These are phyloP conservation scores for Leptinotarsa texana DNA, from an alignment of 1,140 invertebrate genomes.

Conservation along the genomic window DNA sequence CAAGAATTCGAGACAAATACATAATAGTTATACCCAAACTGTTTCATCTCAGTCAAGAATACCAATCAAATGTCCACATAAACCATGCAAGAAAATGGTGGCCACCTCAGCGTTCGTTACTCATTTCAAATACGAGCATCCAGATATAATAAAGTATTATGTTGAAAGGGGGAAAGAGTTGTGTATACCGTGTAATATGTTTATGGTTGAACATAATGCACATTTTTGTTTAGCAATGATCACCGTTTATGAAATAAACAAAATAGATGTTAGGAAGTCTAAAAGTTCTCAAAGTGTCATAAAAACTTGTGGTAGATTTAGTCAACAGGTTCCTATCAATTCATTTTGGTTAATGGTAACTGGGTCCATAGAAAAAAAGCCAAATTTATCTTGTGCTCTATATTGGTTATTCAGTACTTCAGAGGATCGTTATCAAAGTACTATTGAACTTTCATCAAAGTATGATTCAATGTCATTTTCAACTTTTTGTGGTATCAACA, in stretches of 20 bases:
- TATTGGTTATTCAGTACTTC: constrained; percentile 50
- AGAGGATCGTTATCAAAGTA: constrained; percentile 44
- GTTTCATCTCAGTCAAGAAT: constrained; percentile 37
- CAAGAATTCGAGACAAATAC: constrained; percentile 10
- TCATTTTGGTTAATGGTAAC: constrained; percentile 52
- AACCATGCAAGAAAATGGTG: constrained; percentile 47
- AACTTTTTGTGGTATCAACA: constrained; percentile 44
- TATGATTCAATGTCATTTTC: constrained; percentile 45
- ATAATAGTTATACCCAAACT: constrained; percentile 7
- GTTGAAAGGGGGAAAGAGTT: constrained; percentile 44
- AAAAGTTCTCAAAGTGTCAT: constrained; percentile 37
- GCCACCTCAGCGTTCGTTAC: constrained; percentile 48
- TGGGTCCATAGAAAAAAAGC: constrained; percentile 38
- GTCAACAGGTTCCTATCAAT: constrained; percentile 41
- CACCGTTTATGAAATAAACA: constrained; percentile 45
- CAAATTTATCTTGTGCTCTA: constrained; percentile 36
- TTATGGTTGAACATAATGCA: constrained; percentile 35
- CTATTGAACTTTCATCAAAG: constrained; percentile 47
- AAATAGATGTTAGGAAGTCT: constrained; percentile 36
- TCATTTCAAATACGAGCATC: constrained; percentile 51
- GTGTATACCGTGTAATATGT: constrained; percentile 37
- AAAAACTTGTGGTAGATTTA: constrained; percentile 42
- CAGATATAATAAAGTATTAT: constrained; percentile 39
- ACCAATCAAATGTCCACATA: constrained; percentile 49
- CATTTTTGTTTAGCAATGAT: constrained; percentile 44